Base-by-base conservation (phyloP, 2,113 vertebrate species). In the Ifrita kowaldi region DNA sequence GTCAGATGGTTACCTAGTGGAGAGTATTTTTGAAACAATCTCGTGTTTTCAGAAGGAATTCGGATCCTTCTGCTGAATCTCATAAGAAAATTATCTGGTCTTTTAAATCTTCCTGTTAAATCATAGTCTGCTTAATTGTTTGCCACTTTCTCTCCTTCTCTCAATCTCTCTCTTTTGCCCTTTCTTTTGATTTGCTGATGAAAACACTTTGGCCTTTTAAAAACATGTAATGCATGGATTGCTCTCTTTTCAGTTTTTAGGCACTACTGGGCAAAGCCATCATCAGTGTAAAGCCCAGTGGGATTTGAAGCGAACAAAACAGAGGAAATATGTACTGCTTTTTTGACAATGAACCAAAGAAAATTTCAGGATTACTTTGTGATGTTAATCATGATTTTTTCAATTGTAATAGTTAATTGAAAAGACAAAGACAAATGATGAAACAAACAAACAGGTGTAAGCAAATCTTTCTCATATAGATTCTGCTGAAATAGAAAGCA, bases 1-100 rank as follows among this genome's bases (percentile, higher is more conserved):
- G 13, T 12, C 23, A 55, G 9, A 7, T 1, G 1, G 4, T 21
- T 42, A 30, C 13, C 10, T 63, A 50, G 11, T 18, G 18, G 6
- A 47, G 6, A 63, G 2, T 39, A 35, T 8, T 23, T 84, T 35
- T 65, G 37, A 77, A 86, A 74, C 15, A 80, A 57, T 6, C 3
- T 44, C 1, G 0, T 70, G 2, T 27, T 88, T 88, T 79, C 59
- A 30, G 32, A 80, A 84, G 22, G 11, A 92, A 73, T 53, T 91
- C 20, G 81, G 14, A 70, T 62, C 13, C 11, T 81, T 57, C 44
- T 69, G 6, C 27, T 74, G 23, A 42, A 53, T 81, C 13, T 27
- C 21, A 16, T 35, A 57, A 50, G 18, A 53, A 77, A 53, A 50
- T 49, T 63, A 18, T 17, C 17, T 68, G 21, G 2, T 60, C 56